phyloP scores from a whole-genome alignment of 1,140 invertebrate genomes.

The Pogonus chalceus region DNA sequence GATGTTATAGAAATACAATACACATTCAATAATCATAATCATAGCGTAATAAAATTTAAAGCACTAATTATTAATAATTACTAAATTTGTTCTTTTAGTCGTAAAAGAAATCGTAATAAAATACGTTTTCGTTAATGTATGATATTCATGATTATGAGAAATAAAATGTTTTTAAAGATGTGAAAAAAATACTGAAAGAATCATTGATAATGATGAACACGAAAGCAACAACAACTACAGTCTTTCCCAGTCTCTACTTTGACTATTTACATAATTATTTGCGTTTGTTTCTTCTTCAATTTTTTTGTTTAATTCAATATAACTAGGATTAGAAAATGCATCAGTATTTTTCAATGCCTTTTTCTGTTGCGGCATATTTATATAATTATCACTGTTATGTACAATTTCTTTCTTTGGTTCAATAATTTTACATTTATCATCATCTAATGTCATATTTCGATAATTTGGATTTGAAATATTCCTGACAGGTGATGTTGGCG shows the following conservation, averaged over 20 bases:
- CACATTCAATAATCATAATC: too few species aligned
- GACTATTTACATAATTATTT: conserved; percentile 20
- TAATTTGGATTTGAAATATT: conserved; percentile 31
- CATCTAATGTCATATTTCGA: conserved; percentile 17
- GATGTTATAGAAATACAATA: too few species aligned
- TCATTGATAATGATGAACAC: too few species aligned
- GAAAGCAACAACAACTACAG: not conserved
- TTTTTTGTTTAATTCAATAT: conserved; percentile 27
- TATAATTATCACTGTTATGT: conserved; percentile 43
- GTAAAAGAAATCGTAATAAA: too few species aligned
- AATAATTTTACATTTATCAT: conserved; percentile 9
- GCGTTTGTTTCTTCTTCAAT: not conserved
- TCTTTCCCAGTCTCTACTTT: conserved; percentile 21
- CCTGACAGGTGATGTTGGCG: conserved; percentile 25
- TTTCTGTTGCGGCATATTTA: conserved; percentile 48
- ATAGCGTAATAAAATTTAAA: too few species aligned
- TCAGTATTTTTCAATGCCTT: conserved; percentile 35
- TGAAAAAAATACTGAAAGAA: too few species aligned
- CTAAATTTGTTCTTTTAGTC: too few species aligned
- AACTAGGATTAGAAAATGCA: conserved; percentile 41
- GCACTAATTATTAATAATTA: too few species aligned
- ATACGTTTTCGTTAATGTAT: too few species aligned
- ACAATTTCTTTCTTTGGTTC: conserved; percentile 34
- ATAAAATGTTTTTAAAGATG: too few species aligned
- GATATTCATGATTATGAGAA: too few species aligned